phyloP scores from a whole-genome alignment of 2,113 vertebrate species.

The Protomyctophum bolini region DNA sequence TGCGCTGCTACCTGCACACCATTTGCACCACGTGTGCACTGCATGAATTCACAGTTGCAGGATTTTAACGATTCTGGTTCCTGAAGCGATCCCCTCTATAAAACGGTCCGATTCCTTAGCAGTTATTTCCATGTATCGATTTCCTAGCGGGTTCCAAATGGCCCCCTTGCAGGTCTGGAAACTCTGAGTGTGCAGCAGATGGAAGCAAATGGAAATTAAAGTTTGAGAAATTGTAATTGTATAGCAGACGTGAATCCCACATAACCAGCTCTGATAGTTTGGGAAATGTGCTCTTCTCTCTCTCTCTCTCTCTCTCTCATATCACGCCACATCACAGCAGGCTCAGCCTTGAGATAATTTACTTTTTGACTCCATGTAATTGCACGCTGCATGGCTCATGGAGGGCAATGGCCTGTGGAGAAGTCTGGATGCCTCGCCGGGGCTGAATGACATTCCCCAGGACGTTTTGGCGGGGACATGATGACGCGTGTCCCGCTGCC shows the following conservation, averaged over 20 bases:
- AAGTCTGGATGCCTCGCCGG: not conserved
- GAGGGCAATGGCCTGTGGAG: slow-evolving; percentile 5
- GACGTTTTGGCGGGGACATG: not conserved
- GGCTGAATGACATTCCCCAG: not conserved
- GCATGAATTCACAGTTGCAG: too few species aligned
- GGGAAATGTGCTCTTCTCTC: not conserved
- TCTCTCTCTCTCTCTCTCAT: slow-evolving; percentile 10
- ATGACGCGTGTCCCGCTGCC: not conserved
- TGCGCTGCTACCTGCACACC: not conserved
- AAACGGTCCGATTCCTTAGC: too few species aligned
- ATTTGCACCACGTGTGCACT: too few species aligned
- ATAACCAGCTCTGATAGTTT: too few species aligned
- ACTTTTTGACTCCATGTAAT: not conserved
- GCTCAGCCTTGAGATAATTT: not conserved
- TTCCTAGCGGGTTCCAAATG: too few species aligned
- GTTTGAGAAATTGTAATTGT: too few species aligned
- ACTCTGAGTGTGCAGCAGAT: too few species aligned
- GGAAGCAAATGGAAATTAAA: too few species aligned
- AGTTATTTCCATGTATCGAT: too few species aligned
- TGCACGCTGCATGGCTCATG: not conserved
- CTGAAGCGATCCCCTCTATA: too few species aligned
- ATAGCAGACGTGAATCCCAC: too few species aligned
- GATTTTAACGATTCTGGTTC: not conserved
- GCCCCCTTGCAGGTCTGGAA: too few species aligned
- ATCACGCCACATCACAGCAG: not conserved